A percentile compares a stretch with the other conserved stretches of the same genome.
phyloP scores from a whole-genome alignment of 1,140 invertebrate species.

The Limonius californicus region DNA sequence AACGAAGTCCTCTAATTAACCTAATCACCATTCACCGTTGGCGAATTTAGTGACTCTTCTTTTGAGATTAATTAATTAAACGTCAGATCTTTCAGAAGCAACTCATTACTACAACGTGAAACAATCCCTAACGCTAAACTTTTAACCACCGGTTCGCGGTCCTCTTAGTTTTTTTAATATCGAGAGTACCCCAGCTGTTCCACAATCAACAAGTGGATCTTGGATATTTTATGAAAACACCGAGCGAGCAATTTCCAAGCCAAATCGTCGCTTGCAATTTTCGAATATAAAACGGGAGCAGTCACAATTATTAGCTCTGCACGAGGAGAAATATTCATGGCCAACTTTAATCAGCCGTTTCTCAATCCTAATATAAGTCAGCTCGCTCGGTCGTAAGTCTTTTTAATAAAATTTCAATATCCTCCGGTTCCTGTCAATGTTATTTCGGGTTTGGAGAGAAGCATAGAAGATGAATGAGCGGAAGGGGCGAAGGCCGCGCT shows the following conservation, averaged over 20 bases:
- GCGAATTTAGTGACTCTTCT: too few species aligned
- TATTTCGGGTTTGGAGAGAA: neutral
- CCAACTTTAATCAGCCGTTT: neutral
- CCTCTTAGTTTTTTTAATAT: too few species aligned
- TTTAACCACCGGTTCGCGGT: too few species aligned
- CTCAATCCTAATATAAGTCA: neutral
- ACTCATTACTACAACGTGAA: too few species aligned
- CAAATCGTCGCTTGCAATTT: neutral
- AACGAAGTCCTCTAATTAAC: too few species aligned
- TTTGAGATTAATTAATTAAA: too few species aligned
- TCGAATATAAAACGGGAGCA: neutral
- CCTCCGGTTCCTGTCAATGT: slow-evolving; percentile 1
- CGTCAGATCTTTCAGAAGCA: too few species aligned
- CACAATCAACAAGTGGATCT: neutral
- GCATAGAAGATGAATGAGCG: neutral
- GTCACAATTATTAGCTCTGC: neutral
- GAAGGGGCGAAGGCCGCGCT: neutral
- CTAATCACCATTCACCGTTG: too few species aligned
- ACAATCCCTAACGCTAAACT: too few species aligned
- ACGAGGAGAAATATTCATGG: neutral
- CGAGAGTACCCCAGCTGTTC: too few species aligned
- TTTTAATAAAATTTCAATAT: slow-evolving; percentile 2
- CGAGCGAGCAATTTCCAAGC: neutral
- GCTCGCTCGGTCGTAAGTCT: neutral
- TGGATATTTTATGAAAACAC: neutral